Conservation (phyloP, 2,113 vertebrate genomes). For the Campylomormyrus numenius region DNA sequence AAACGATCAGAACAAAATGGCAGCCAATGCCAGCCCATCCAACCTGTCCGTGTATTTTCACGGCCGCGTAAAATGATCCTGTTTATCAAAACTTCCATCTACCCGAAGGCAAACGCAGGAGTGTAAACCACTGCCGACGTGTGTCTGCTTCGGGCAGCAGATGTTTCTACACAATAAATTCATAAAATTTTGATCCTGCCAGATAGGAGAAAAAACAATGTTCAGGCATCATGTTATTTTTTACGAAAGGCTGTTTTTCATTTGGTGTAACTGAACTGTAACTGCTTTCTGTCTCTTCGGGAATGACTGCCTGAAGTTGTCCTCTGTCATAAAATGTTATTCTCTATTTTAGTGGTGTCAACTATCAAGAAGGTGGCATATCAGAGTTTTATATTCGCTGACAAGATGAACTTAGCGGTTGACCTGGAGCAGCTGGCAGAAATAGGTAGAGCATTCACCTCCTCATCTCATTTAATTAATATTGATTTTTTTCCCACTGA, state of each 20-base stretch:
- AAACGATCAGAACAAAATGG: neutral
- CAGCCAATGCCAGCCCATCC: neutral
- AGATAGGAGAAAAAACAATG: neutral
- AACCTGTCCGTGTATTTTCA: neutral
- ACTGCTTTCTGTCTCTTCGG: neutral
- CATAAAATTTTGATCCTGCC: neutral
- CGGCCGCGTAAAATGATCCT: neutral
- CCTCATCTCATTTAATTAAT: neutral
- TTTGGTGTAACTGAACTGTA: neutral
- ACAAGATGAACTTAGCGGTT: slow-evolving; percentile 43
- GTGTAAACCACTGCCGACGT: neutral
- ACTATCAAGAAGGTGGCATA: neutral
- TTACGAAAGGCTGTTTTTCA: neutral
- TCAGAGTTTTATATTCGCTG: neutral
- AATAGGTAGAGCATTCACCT: slow-evolving; percentile 52
- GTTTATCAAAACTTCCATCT: neutral
- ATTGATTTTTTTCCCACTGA: neutral
- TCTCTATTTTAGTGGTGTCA: neutral
- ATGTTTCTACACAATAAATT: neutral
- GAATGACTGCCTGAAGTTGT: neutral
- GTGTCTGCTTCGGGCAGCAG: neutral
- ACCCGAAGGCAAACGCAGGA: neutral
- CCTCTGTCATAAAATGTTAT: neutral
- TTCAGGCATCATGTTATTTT: neutral
- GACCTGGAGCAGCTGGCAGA: slow-evolving; percentile 67